Base-by-base conservation (phyloP, 2,888 invertebrate species). In the Cotesia congregata region DNA sequence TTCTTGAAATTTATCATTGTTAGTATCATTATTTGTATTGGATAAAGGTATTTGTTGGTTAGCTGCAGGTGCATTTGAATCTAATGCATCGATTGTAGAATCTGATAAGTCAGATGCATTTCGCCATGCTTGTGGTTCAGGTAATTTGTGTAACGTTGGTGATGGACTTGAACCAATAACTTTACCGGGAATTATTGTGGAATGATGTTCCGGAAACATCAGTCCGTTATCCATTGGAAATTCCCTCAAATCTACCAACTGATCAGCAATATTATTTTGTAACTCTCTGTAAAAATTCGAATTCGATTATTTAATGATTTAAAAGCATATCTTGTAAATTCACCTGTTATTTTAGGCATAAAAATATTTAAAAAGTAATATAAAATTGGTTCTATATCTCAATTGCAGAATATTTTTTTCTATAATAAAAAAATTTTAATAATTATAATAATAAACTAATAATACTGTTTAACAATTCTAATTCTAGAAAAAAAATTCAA, bases 101-200 rank as follows among this genome's bases (percentile, higher is more conserved):
- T 84, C 60, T 30, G 85, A 86, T 15, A 86, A 72, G 15, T 85
- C 82, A 0, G 84, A 83, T 67, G 83, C 71, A 67, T 83, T 84
- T 4, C 79, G 80, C 79, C 83, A 84, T 5, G 83, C 82, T 59
- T 72, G 76, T 9, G 75, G 81, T 12, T 60, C 9, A 61, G 82
- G 79, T 2, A 85, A 40, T 80, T 81, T 38, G 78, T 82, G n/a
- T 38, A 82, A 84, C 6, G 83, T 80, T 17, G 83, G 82, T 15
- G 82, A 85, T 0, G 84, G 85, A 6, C 86, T 86, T 0, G 87
- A 86, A 72, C 81, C 84, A 1, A 82, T 83, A 2, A 73, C 62
- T 6, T 83, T 84, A 17, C 79, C 78, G 0, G 78, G 77, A 17
- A 83, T 76, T 1, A 84, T 59, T 12, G 77, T 70, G 4, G 85